Evolutionary conservation across 2,888 invertebrate genomes (phyloP), one percentile per base, ranked within the genome.

Genomic region (Biston betularia): DNA sequence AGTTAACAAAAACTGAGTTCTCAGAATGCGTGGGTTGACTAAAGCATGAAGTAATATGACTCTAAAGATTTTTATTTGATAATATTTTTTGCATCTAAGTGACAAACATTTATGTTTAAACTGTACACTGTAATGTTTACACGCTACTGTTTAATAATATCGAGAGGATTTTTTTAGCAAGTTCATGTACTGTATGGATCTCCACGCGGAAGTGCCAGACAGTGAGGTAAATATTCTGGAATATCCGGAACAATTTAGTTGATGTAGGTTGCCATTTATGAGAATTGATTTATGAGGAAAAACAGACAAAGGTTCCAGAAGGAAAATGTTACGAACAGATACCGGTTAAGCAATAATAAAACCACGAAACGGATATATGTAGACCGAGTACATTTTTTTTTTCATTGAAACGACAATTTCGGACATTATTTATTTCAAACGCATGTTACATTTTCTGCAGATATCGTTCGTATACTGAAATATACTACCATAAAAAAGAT

Each of bases 201-300:
- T 49, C 12, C 33, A 49, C 49, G 10, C 6, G 4, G 33, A 0
- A 33, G 34, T 15, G 38, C 38, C 57, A 46, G 35, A 48, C 46
- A 57, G 35, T 44, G 50, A 56, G 57, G 52, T 53, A 34, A 40
- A 64, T 58, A 33, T 58, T 53, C 53, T 42, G 50, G 38, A 50
- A 60, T 60, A 56, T 65, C 55, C 60, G 6, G 60, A 50, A 56
- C 48, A 55, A 60, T 60, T 60, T 49, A 35, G 50, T 38, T 55
- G 60, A 50, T 35, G 48, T 52, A 53, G 64, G 58, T 64, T 15
- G 48, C 54, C 35, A 15, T 55, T 65, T 52, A 40, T 33, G 33
- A 15, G 49, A 42, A 60, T 49, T 60, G 65, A 65, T 65, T 65
- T 60, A 65, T 65, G 64, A 54, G 64, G 44, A 46, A 46, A 44